Conservation (phyloP, 2,888 invertebrate genomes). For the Hemicrepidius hirtus region DNA sequence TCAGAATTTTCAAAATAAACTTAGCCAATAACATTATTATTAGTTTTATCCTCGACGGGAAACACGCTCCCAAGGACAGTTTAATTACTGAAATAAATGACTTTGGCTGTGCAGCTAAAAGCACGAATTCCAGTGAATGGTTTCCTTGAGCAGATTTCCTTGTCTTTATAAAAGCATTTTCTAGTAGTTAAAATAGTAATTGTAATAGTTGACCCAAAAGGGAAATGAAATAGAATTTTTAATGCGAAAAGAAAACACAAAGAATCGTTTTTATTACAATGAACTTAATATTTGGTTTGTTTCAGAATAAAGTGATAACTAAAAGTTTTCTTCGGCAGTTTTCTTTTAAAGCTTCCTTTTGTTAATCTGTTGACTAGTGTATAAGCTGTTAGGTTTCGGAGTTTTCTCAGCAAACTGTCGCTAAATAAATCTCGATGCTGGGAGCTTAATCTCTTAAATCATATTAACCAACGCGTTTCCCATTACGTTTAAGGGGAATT, state of each 20-base stretch:
- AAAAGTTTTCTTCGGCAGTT: not conserved
- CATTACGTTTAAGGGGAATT: conserved; percentile 26
- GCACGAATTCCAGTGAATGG: not conserved
- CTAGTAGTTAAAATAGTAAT: conserved; percentile 25
- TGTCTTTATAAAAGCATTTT: conserved; percentile 25
- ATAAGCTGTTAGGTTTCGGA: conserved; percentile 26
- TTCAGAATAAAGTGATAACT: not conserved
- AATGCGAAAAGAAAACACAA: no score
- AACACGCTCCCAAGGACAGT: not conserved
- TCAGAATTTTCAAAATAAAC: not conserved
- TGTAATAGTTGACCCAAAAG: not conserved
- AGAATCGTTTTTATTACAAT: no score
- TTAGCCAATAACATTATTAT: conserved; percentile 8
- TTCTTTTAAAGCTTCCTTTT: conserved; percentile 10
- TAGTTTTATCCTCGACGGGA: conserved; percentile 1
- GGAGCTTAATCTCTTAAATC: conserved; percentile 37
- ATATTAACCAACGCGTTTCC: conserved; percentile 28
- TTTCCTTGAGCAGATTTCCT: conserved; percentile 12
- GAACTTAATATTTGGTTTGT: not conserved
- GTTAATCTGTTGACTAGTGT: conserved; percentile 16
- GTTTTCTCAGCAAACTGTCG: conserved; percentile 6
- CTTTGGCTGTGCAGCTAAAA: conserved; percentile 2
- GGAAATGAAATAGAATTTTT: not conserved
- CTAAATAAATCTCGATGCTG: conserved; percentile 28
- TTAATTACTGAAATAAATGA: conserved; percentile 26